Evolutionary conservation across 1,140 invertebrate genomes (phyloP).

Genomic region (Pogonomyrmex barbatus): DNA sequence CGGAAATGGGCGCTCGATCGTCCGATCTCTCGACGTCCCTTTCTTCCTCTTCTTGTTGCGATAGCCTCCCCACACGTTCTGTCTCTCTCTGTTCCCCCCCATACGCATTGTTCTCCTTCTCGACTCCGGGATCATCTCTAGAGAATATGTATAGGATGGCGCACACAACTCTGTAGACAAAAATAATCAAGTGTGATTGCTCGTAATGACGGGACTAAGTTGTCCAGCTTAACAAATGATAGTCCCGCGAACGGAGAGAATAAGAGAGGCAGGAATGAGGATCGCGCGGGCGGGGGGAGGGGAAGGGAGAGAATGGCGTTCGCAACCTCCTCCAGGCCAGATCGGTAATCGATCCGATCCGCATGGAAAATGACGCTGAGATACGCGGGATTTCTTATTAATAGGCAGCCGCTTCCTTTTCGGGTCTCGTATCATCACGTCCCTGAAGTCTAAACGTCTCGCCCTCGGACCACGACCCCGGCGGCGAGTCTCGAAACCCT

Average conservation of each 20-base stretch:
- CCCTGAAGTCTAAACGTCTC: slow-evolving; percentile 34
- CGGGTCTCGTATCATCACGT: slow-evolving; percentile 55
- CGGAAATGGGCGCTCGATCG: slow-evolving; percentile 72
- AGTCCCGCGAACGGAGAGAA: slow-evolving; percentile 70
- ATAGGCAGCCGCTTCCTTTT: slow-evolving; percentile 79
- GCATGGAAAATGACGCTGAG: slow-evolving; percentile 79
- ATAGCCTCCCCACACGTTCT: not conserved
- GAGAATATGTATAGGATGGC: slow-evolving; percentile 58
- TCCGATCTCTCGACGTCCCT: slow-evolving; percentile 21
- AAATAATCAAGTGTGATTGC: slow-evolving; percentile 86
- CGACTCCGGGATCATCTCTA: slow-evolving; percentile 65
- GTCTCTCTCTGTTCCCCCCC: not conserved
- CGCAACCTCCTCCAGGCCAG: slow-evolving; percentile 65
- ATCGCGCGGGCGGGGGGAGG: slow-evolving; percentile 68
- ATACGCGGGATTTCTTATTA: slow-evolving; percentile 81
- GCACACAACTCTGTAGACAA: slow-evolving; percentile 83
- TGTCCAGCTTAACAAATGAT: slow-evolving; percentile 86
- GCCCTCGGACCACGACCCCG: slow-evolving; percentile 1
- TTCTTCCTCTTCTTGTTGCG: slow-evolving; percentile 38
- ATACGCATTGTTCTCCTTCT: slow-evolving; percentile 43
- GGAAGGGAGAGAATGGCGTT: slow-evolving; percentile 58
- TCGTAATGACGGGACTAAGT: slow-evolving; percentile 85
- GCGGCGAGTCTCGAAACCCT: not conserved
- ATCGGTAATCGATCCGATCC: slow-evolving; percentile 82
- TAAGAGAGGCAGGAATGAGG: slow-evolving; percentile 47